A percentile compares a stretch with the other conserved stretches of the same genome.
phyloP scores from a whole-genome alignment of 2,888 invertebrate genomes.

The Sthenelais limicola region DNA sequence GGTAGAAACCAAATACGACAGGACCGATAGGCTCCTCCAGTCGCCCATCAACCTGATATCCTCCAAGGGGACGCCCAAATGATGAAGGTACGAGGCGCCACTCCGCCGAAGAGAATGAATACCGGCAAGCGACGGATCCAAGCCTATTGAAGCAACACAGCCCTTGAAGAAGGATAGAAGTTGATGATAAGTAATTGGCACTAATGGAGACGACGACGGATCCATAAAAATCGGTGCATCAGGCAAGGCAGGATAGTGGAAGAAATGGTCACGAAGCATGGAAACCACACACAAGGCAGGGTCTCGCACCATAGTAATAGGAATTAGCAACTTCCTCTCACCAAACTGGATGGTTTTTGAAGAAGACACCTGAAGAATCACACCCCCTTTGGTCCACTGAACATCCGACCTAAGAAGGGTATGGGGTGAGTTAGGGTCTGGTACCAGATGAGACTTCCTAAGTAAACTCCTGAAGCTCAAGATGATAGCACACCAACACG shows the following conservation, averaged over 20 bases:
- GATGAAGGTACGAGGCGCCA: not conserved
- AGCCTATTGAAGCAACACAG: not conserved
- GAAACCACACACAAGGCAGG: not conserved
- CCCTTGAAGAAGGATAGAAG: not conserved
- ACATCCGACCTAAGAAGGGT: not conserved
- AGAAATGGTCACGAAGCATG: not conserved
- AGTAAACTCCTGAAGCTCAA: not conserved
- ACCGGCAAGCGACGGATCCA: not conserved
- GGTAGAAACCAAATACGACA: not conserved
- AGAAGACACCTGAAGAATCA: not conserved
- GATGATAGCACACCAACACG: not conserved
- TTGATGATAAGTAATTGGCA: not conserved
- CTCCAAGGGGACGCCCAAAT: conserved; percentile 1
- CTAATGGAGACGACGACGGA: not conserved
- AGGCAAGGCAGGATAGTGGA: not conserved
- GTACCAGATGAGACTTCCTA: not conserved
- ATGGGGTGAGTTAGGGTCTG: not conserved
- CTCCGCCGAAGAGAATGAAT: not conserved
- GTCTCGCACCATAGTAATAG: not conserved
- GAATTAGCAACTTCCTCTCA: not conserved
- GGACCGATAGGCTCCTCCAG: not conserved
- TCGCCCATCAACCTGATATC: not conserved
- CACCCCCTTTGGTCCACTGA: not conserved
- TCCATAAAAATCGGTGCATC: not conserved
- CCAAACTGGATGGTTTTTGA: not conserved